Evolutionary conservation across 2,113 vertebrate species (phyloP), one percentile per base, ranked within the genome.

Genomic region (Chunga burmeisteri): DNA sequence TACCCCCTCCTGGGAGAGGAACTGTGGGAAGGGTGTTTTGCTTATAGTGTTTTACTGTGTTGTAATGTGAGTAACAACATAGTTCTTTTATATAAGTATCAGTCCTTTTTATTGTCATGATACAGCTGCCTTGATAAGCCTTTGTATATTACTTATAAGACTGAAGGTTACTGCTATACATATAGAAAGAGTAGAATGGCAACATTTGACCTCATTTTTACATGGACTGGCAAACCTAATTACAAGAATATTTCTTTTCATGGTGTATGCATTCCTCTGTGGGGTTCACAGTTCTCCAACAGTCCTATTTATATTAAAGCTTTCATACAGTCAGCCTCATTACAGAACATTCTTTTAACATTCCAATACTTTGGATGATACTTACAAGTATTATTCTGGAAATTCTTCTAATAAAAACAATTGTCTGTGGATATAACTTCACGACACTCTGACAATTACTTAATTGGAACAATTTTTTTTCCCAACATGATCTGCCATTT

Each of bases 371-470:
- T 83, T 79, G 40, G 42, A 86, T 63, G 47, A 66, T 74, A 89
- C 42, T 62, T 90, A 61, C 5, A 66, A 27, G 8, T 81, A 83
- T 71, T 86, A 61, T 79, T 93, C 77, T 81, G 56, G 22, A 97
- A 96, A 86, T 84, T 83, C 7, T 72, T 62, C 50, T 74, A 90
- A 74, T 92, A 81, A 92, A 93, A 94, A 47, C 42, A 71, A 27
- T 63, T 80, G n/a, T 71, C 65, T 81, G 18, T 36, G 49, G 61
- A 38, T 85, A 68, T 66, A 90, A 63, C 13, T 82, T 73, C 13
- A 36, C 44, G 36, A 66, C 38, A 61, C 13, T 19, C n/a, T 90
- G 61, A 70, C 67, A 94, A 79, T 68, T 91, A 77, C 26, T 86
- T 93, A 95, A 91, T 88, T 83, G 42, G 30, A 92, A 53, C 18